Evolutionary conservation across 2,888 invertebrate species (phyloP).

Genomic region (Diaprepes abbreviatus): DNA sequence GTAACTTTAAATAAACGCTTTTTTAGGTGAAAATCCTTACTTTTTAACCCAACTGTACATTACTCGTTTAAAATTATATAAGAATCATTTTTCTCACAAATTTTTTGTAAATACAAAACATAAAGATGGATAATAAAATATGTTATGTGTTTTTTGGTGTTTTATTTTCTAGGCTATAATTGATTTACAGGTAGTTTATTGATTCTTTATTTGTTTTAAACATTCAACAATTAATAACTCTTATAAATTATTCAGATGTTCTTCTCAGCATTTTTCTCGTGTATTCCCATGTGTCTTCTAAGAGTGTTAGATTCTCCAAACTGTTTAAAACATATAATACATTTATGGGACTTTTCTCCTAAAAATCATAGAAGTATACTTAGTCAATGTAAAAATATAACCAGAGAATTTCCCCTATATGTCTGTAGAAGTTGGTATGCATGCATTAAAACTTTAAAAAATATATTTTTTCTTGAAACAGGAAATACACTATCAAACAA

Average conservation of each 20-base stretch:
- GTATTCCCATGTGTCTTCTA: constrained; percentile 52
- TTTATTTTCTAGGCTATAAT: neutral
- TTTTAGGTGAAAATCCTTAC: neutral
- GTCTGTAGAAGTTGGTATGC: too few species aligned
- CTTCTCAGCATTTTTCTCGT: constrained; percentile 16
- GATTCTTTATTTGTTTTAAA: too few species aligned
- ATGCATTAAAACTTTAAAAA: too few species aligned
- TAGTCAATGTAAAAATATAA: too few species aligned
- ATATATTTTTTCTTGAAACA: too few species aligned
- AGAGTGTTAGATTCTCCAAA: constrained; percentile 56
- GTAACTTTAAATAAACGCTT: too few species aligned
- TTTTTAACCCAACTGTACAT: constrained; percentile 3
- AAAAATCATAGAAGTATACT: too few species aligned
- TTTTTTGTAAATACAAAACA: constrained; percentile 12
- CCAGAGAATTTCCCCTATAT: too few species aligned
- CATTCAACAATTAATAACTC: too few species aligned
- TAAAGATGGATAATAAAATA: constrained; percentile 9
- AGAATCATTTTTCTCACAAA: constrained; percentile 10
- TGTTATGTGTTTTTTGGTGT: neutral
- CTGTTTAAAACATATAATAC: constrained; percentile 54
- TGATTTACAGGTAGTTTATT: too few species aligned
- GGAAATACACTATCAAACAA: too few species aligned
- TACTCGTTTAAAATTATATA: neutral
- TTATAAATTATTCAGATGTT: neutral
- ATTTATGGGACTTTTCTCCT: constrained; percentile 59